Base-by-base conservation (phyloP, 2,888 invertebrate species). In the Drosophila atroscutellata region DNA sequence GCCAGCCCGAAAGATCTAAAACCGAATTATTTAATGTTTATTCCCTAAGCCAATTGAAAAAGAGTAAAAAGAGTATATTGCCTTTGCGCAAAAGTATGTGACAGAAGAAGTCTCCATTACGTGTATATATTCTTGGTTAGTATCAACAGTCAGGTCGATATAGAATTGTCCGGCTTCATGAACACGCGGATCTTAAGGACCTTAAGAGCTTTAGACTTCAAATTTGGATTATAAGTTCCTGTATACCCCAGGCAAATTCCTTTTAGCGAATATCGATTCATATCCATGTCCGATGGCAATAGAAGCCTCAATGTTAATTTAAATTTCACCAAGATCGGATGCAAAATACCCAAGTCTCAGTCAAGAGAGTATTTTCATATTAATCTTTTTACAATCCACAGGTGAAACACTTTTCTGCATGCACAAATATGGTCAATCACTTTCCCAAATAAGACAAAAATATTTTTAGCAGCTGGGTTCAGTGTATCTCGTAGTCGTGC, bases 221-320 rank as follows among this genome's bases (percentile, higher is more conserved):
- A 39, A n/a, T 37, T n/a, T 11, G 2, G 11, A 42, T 11, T 5
- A 42, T 20, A 11, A 11, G 5, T n/a, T n/a, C 1, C 11, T 8
- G 9, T 9, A 4, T n/a, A 11, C 4, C 4, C 4, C 9, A 4
- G n/a, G 2, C 2, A 4, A 4, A 20, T n/a, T n/a, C 9, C 2
- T 4, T 39, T 11, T 1, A 11, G 9, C 9, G 39, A 39, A 4
- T n/a, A 11, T 20, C 2, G 5, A 39, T 39, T 4, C 2, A n/a
- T 39, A 39, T n/a, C 39, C 9, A n/a, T 2, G n/a, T n/a, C 8
- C n/a, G n/a, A 37, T 3, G 37, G 8, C 37, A n/a, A 37, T n/a
- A 39, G n/a, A 39, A n/a, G n/a, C 37, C 3, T 3, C 37, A n/a
- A 39, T n/a, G 9, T n/a, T 18, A 7, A 18, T 3, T 8, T 8